These are phyloP conservation scores for Eupithecia dodoneata DNA, from an alignment of 2,888 invertebrate genomes.

Conservation along the genomic window DNA sequence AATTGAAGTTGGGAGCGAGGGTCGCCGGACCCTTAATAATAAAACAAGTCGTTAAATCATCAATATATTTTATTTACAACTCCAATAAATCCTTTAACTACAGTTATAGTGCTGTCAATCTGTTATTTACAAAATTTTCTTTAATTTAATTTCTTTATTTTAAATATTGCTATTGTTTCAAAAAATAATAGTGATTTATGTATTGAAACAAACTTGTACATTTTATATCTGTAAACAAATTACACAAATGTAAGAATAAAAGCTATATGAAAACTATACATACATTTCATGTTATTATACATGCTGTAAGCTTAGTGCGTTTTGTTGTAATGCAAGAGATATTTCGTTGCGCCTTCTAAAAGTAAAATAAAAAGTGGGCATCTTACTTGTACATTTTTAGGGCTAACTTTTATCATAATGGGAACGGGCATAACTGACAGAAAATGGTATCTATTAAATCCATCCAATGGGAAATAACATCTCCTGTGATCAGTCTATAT, in stretches of 20 bases:
- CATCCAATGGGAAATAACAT: not conserved
- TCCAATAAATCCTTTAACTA: conserved; percentile 74
- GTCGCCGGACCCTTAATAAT: not conserved
- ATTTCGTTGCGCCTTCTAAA: not conserved
- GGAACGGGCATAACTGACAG: not conserved
- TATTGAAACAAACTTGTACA: conserved; percentile 6
- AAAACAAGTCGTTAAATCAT: conserved; percentile 60
- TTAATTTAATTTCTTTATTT: conserved; percentile 49
- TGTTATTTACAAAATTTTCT: conserved; percentile 63
- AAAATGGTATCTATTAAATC: not conserved
- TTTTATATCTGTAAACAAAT: not conserved
- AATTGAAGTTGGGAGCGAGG: no score
- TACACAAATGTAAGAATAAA: not conserved
- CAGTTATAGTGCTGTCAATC: conserved; percentile 44
- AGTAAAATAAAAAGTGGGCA: not conserved
- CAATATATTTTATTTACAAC: conserved; percentile 82
- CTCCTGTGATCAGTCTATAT: not conserved
- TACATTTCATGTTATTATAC: not conserved
- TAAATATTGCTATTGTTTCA: conserved; percentile 48
- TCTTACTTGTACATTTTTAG: not conserved
- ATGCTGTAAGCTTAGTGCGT: conserved; percentile 2
- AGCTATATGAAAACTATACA: not conserved
- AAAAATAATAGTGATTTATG: conserved; percentile 39
- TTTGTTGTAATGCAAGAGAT: not conserved
- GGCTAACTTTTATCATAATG: not conserved